Base-by-base conservation (phyloP, 2,113 vertebrate species). In the Podiceps cristatus region DNA sequence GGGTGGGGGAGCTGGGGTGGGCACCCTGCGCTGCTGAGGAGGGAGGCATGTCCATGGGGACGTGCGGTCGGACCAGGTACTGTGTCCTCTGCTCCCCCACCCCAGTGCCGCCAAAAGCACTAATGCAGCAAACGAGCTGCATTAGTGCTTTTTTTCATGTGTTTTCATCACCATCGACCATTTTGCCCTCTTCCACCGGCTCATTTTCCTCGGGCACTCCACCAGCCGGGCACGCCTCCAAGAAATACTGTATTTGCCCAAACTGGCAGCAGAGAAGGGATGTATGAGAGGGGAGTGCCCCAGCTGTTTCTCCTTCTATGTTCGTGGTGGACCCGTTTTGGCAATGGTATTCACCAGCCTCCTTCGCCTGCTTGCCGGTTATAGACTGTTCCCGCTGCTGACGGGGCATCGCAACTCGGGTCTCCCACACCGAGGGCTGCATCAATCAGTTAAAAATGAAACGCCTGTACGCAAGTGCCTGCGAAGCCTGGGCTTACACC, bases 391-490 rank as follows among this genome's bases (percentile, higher is more conserved):
- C 55, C 40, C 1, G 8, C 49, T 37, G 56, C 68, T 37, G 33
- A 4, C 0, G 3, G 49, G 40, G 31, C 9, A 15, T 22, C 2
- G 0, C 5, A 0, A 2, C 50, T 53, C 49, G 2, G 55, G 23
- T 52, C 27, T 56, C 9, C 7, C 66, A 15, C 0, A 0, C n/a
- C 15, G 2, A 25, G 53, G 52, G 31, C 0, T 2, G 1, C 5
- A 23, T 55, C 53, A 6, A 8, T 17, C 27, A 10, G 10, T 28
- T 52, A 27, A 62, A 49, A 59, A 45, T 9, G 23, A 80, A 60
- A 18, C 0, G 0, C n/a, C 17, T 35, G n/a, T 24, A 18, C 31
- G 13, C 11, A 47, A 50, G 10, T 7, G 37, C 5, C 5, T 4
- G 55, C 3, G 27, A 25, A 86, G 44, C 35, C 60, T 44, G 29